Conservation (phyloP, 92 coral and sea anemone species). For the Epizoanthus rinbou region DNA sequence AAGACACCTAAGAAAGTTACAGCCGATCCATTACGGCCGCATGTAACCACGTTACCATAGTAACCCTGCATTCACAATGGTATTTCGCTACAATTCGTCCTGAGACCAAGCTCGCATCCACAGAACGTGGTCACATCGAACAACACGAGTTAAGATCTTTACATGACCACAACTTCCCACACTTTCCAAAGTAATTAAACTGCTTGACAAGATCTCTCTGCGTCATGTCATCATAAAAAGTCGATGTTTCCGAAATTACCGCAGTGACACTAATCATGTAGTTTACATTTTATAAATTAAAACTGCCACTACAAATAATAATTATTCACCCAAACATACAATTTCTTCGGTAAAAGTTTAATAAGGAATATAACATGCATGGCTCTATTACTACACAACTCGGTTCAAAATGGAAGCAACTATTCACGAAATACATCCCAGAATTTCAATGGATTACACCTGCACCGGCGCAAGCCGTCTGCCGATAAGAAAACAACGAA, state of each 20-base stretch:
- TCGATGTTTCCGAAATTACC: not conserved
- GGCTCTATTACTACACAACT: too few species aligned
- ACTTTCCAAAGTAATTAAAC: too few species aligned
- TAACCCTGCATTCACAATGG: slow-evolving; percentile 4
- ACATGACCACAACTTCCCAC: not conserved
- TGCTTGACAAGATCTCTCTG: not conserved
- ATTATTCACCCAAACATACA: not conserved
- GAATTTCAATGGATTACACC: too few species aligned
- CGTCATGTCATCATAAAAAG: not conserved
- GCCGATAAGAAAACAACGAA: too few species aligned
- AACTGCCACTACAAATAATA: not conserved
- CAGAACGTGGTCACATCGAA: not conserved
- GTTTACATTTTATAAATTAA: not conserved
- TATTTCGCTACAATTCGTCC: not conserved
- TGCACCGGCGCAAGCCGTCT: too few species aligned
- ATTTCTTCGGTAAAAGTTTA: too few species aligned
- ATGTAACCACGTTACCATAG: not conserved
- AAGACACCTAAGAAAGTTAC: not conserved
- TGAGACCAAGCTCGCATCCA: not conserved
- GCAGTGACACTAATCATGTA: not conserved
- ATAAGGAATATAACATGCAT: too few species aligned
- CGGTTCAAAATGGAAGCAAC: too few species aligned
- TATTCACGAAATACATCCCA: too few species aligned
- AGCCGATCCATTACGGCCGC: slow-evolving; percentile 2
- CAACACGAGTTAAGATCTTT: not conserved